A percentile compares a stretch with the other conserved stretches of the same genome.
phyloP scores from a whole-genome alignment of 2,113 vertebrate species.

The Caracal caracal region DNA sequence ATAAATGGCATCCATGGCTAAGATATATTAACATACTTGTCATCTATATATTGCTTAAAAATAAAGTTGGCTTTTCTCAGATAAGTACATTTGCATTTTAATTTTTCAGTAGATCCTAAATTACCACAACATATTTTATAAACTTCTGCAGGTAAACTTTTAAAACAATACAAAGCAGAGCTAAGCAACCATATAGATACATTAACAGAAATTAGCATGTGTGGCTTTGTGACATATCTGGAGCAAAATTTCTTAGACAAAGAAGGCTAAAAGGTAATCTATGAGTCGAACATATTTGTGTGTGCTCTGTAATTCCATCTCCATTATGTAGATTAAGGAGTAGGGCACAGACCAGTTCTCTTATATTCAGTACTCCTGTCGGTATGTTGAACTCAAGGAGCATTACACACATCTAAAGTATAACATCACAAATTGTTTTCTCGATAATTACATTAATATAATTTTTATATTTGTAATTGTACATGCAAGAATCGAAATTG shows the following conservation, averaged over 20 bases:
- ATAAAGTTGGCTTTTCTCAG: neutral
- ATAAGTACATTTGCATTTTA: neutral
- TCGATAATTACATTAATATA: neutral
- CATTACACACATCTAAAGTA: neutral
- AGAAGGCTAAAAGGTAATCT: neutral
- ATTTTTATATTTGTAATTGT: neutral
- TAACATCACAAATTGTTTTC: neutral
- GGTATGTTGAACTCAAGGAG: neutral
- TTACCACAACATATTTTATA: neutral
- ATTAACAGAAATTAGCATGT: neutral
- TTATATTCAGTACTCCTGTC: neutral
- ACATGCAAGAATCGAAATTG: neutral
- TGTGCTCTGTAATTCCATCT: neutral
- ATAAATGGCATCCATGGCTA: neutral
- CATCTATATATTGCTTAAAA: neutral
- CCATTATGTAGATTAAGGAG: neutral
- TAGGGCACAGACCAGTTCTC: neutral
- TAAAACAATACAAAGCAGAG: neutral
- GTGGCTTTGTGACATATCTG: neutral
- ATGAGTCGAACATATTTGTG: neutral
- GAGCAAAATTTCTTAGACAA: neutral
- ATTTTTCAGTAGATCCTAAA: constrained; percentile 5
- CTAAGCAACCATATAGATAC: neutral
- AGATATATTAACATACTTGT: neutral
- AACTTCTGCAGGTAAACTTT: neutral